Evolutionary conservation across 2,888 invertebrate genomes (phyloP), one percentile per base, ranked within the genome.

Genomic region (Dione juno): DNA sequence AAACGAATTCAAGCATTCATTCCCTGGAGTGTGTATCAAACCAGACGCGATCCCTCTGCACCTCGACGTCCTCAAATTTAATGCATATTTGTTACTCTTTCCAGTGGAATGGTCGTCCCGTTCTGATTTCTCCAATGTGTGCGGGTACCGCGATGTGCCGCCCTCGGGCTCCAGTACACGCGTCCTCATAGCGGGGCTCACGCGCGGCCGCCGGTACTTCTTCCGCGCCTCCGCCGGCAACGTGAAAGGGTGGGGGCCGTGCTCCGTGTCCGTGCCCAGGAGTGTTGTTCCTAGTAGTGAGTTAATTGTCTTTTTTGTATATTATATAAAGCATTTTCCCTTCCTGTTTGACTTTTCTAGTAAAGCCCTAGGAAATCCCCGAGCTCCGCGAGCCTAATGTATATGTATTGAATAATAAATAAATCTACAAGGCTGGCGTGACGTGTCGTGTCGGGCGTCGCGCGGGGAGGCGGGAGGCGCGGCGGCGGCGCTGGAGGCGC

Each of bases 171-270:
- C 88, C 28, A 93, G 92, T 41, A 93, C 94, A 9, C 85, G 88
- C 19, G 92, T 94, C 41, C 68, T 88, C 1, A 88, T 90, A 0
- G 94, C 94, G n/a, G 96, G 96, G 54, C 93, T 99, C 72, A 95
- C 95, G n/a, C 96, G 97, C 77, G 98, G 98, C 7, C 94, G 96
- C 21, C 94, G 96, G 75, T 99, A 98, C 90, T 97, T 96, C 90
- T 97, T 99, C 87, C 94, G 99, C 73, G 97, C 98, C 0, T 95
- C 97, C n/a, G 97, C 98, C 64, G 98, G 99, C 64, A 99, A 99
- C 84, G 94, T 98, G 75, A 97, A 97, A 84, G 99, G 98, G 1
- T 99, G 96, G 94, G 98, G 98, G 41, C 94, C 95, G 14, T 96
- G 94, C 81, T 94, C 96, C 48, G 93, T 94, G 13, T 96, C 98